Percentiles rank a stretch among this genome's conserved stretches.
Evolutionary conservation across 2,113 vertebrate species (phyloP).

Genomic region (Ceyx margarethae): DNA sequence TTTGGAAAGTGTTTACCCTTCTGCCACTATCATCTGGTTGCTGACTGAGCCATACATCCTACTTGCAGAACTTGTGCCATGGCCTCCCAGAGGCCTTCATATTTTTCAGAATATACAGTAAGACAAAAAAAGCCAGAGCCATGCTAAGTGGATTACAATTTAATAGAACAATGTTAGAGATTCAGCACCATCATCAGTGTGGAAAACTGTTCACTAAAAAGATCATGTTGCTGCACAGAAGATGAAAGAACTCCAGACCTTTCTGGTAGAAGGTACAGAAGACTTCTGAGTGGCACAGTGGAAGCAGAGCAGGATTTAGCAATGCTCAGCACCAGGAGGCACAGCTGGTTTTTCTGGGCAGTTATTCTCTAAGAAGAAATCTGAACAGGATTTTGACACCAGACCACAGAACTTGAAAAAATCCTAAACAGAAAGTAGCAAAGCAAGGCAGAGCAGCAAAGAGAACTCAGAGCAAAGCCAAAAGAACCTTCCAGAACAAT

Average conservation of each 20-base stretch:
- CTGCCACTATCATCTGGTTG: background rate
- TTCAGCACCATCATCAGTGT: background rate
- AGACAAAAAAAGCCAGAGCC: background rate
- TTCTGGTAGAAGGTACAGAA: background rate
- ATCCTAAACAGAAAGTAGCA: background rate
- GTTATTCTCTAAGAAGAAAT: background rate
- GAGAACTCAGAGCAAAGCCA: background rate
- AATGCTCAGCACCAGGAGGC: background rate
- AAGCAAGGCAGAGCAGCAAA: background rate
- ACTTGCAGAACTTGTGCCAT: too few relatives aligned
- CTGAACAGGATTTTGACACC: constrained; percentile 1
- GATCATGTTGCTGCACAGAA: background rate
- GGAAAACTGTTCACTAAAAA: background rate
- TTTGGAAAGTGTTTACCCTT: background rate
- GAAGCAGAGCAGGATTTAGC: background rate
- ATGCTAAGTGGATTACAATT: background rate
- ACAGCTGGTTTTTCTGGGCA: background rate
- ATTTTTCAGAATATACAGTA: background rate
- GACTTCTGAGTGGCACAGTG: background rate
- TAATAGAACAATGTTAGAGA: background rate
- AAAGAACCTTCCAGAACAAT: background rate
- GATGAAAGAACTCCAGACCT: background rate
- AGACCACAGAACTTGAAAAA: background rate
- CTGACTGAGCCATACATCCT: background rate
- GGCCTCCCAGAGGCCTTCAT: background rate